These are phyloP conservation scores for Sinohyriopsis cumingii DNA, from an alignment of 2,888 invertebrate genomes.

Conservation along the genomic window DNA sequence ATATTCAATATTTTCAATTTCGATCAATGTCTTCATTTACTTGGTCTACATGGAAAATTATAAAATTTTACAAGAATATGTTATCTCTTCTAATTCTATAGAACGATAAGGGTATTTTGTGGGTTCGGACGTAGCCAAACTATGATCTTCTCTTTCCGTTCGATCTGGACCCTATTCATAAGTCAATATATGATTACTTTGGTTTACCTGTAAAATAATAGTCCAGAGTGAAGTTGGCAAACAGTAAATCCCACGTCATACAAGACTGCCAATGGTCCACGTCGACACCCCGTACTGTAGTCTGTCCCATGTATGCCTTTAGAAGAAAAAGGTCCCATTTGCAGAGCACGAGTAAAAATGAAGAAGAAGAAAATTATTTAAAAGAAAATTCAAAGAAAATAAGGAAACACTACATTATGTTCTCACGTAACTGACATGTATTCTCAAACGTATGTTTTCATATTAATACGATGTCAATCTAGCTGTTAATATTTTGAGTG, in stretches of 20 bases:
- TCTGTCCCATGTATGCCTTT: constrained; percentile 30
- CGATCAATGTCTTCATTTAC: too few relatives aligned
- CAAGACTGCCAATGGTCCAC: constrained; percentile 45
- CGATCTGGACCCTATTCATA: background rate
- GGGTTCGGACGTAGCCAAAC: too few relatives aligned
- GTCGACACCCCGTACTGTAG: constrained; percentile 29
- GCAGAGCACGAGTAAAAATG: background rate
- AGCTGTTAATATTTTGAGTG: background rate
- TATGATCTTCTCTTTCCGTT: background rate
- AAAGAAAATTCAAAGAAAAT: background rate
- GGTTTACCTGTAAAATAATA: constrained; percentile 46
- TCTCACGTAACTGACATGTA: background rate
- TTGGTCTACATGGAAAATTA: too few relatives aligned
- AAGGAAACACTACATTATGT: background rate
- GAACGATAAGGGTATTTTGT: too few relatives aligned
- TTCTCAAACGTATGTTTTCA: background rate
- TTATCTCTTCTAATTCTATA: too few relatives aligned
- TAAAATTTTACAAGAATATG: too few relatives aligned
- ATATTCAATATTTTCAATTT: too few relatives aligned
- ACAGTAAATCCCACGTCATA: constrained; percentile 31
- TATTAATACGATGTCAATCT: background rate
- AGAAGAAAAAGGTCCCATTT: constrained; percentile 1
- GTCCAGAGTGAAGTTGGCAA: constrained; percentile 41
- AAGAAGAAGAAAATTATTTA: background rate
- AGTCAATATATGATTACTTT: background rate